Base-by-base conservation (phyloP, 2,797 vertebrate genomes). In the Myoxocephalus aenaeus region DNA sequence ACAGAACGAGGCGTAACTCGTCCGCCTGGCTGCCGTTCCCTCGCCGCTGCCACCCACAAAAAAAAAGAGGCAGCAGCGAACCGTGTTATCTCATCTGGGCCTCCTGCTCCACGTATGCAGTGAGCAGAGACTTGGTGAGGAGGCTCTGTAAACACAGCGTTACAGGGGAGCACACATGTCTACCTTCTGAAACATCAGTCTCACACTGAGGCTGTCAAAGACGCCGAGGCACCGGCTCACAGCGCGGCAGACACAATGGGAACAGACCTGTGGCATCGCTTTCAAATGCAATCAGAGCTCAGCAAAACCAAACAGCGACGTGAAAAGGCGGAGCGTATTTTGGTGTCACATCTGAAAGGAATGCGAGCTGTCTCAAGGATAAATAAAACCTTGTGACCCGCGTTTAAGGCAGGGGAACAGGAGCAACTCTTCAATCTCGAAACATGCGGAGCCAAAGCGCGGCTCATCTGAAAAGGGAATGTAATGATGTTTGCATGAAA, bases 201-300 rank as follows among this genome's bases (percentile, higher is more conserved):
- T 91, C 92, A 92, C 83, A 90, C 94, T 91, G 92, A 86, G 91
- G 81, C 88, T 93, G 94, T 93, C 92, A 92, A 90, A 92, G 86
- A 82, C 38, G 36, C 4, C 53, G 13, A 85, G 78, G 69, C 77
- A 5, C 81, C 82, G 80, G 75, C 85, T 82, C 87, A 20, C 82
- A 87, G 85, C 84, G 53, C 83, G 81, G 75, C 81, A 57, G 77
- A 72, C 87, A 86, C 89, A 73, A 83, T 50, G 81, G 88, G 81
- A 91, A 84, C 62, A 70, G 87, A 90, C 91, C 92, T 86, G 89
- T 90, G 89, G 90, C 89, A 90, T 83, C 83, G 48, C 92, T 89
- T 93, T 91, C 87, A 93, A 92, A 92, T 85, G 80, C 89, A 87
- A 89, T 87, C 87, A 86, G 88, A 78, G 86, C 83, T 7, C 73